Evolutionary conservation across 2,797 vertebrate species (phyloP).

Genomic region (Ataeniobius toweri): DNA sequence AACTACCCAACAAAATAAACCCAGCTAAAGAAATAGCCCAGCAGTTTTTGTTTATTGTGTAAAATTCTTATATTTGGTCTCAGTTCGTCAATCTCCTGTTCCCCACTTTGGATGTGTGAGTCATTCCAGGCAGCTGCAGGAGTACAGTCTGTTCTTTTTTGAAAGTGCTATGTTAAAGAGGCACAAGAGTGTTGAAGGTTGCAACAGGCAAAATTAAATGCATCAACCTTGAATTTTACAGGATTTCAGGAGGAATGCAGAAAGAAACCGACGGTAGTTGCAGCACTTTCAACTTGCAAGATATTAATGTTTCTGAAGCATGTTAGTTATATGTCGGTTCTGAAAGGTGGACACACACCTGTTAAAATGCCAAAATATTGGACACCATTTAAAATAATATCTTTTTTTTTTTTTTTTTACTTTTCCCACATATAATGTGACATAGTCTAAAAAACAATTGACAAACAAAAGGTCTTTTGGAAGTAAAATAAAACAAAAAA

Average conservation of each 20-base stretch:
- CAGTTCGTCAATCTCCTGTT: background rate
- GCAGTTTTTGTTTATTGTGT: background rate
- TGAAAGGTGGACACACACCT: too few species aligned
- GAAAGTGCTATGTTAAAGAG: too few species aligned
- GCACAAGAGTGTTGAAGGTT: background rate
- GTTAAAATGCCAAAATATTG: background rate
- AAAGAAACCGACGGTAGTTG: background rate
- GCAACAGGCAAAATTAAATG: background rate
- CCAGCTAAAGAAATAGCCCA: background rate
- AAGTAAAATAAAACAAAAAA: too few species aligned
- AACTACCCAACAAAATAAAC: background rate
- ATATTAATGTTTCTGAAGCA: background rate
- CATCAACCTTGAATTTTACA: background rate
- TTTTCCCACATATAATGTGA: too few species aligned
- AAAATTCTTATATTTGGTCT: background rate
- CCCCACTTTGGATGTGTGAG: background rate
- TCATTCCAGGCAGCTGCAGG: background rate
- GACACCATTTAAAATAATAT: background rate
- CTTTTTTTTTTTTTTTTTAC: too few species aligned
- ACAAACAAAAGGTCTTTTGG: too few species aligned
- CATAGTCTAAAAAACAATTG: too few species aligned
- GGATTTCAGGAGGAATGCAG: background rate
- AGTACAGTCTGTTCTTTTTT: background rate
- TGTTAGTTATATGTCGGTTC: too few species aligned
- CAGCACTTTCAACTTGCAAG: background rate